Evolutionary conservation across 2,797 vertebrate genomes (phyloP), one percentile per base, ranked within the genome.

Genomic region (Halcyon badia): DNA sequence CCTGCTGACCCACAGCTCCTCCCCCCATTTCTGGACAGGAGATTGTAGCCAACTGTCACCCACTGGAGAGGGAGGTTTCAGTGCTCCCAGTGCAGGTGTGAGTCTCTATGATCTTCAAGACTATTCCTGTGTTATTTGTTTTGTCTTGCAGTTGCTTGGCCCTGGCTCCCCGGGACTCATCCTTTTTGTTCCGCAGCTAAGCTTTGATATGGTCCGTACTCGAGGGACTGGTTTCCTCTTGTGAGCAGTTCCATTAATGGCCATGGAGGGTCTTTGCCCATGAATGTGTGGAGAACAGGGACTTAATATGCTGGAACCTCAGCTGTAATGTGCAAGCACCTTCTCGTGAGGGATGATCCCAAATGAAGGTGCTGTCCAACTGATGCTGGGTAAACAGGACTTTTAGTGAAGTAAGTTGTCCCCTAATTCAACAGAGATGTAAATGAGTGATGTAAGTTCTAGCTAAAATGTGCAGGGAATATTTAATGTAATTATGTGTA

Each of bases 391-490:
- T 78, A 64, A 91, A 77, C 62, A 46, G 30, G 24, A 41, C 73
- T 92, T 79, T 77, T 91, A 41, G 39, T 41, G 39, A 17, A 83
- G 30, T 24, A 25, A 69, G 9, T 84, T 72, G 31, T 87, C 42
- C 26, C 11, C 26, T 83, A 57, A 57, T 89, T 77, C 44, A 77
- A 37, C 26, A 70, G 48, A 87, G 44, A 31, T 70, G 31, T 18
- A 85, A 83, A 26, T 77, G 49, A 65, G 15, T 57, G 33, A 44
- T 39, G 3, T 60, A 73, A 87, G 18, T 52, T 61, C 41, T 49
- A 68, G 56, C 33, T 94, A 64, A 93, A 94, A 90, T 48, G 54
- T 89, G 58, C 30, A 76, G 46, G 52, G 61, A 89, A 58, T 85
- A 72, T 61, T 77, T 66, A 65, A 52, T 82, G 28, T 57, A 83